Conservation (phyloP, 2,797 vertebrate genomes). For the Coreius guichenoti region DNA sequence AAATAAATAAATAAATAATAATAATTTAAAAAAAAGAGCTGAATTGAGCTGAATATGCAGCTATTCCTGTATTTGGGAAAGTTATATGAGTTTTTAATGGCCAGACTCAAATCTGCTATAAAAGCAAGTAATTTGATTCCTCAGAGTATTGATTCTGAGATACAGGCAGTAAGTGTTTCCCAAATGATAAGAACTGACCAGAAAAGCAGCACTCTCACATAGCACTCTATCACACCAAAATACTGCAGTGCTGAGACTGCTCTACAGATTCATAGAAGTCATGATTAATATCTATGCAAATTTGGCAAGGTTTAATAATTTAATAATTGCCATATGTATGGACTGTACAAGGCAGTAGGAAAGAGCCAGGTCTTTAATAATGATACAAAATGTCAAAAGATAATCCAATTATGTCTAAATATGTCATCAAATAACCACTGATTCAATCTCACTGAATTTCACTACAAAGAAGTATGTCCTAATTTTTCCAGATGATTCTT, state of each 20-base stretch:
- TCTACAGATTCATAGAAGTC: slow-evolving; percentile 24
- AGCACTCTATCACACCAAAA: not conserved
- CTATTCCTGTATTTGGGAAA: not conserved
- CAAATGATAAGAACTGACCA: not conserved
- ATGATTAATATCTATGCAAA: slow-evolving; percentile 42
- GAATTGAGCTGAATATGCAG: not conserved
- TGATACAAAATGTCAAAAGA: slow-evolving; percentile 8
- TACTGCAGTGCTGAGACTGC: not conserved
- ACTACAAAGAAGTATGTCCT: not conserved
- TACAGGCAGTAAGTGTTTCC: slow-evolving; percentile 21
- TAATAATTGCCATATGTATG: slow-evolving; percentile 22
- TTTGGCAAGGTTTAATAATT: slow-evolving; percentile 3
- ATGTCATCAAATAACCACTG: slow-evolving; percentile 1
- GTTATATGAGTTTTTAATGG: slow-evolving; percentile 4
- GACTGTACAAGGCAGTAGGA: slow-evolving; percentile 1
- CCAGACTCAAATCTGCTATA: slow-evolving; percentile 9
- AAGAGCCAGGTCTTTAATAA: slow-evolving; percentile 8
- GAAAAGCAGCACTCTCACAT: not conserved
- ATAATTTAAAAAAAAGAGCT: not conserved
- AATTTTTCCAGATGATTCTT: not conserved
- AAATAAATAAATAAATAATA: not conserved
- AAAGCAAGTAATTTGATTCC: slow-evolving; percentile 5
- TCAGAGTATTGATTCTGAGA: slow-evolving; percentile 29
- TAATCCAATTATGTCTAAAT: slow-evolving; percentile 2
- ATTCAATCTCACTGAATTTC: slow-evolving; percentile 4